These are phyloP conservation scores for Drosophila ficusphila DNA, from an alignment of 1,140 invertebrate genomes.

Conservation along the genomic window DNA sequence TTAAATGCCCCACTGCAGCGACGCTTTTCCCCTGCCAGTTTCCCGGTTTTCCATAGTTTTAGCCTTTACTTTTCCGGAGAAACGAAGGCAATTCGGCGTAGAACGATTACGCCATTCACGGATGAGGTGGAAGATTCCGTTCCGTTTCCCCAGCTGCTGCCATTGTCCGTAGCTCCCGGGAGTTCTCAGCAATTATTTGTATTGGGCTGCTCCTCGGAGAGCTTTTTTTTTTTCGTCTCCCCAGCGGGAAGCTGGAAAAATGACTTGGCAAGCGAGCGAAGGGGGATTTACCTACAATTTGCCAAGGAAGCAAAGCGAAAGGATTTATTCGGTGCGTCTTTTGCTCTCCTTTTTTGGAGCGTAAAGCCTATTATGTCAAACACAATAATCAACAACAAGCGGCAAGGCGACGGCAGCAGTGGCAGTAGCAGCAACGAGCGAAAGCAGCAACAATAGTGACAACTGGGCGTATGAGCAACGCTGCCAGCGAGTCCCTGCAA, in stretches of 20 bases:
- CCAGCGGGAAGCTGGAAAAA: slow-evolving; percentile 17
- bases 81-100: slow-evolving; percentile 46
- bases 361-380: slow-evolving; percentile 83
- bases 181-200: slow-evolving; percentile 75
- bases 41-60: slow-evolving; percentile 27
- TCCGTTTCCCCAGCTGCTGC: slow-evolving; percentile 24
- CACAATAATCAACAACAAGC: slow-evolving; percentile 81
- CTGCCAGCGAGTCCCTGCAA: slow-evolving; percentile 12
- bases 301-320: slow-evolving; percentile 70
- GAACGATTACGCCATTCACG: slow-evolving; percentile 51
- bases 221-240: slow-evolving; percentile 1
- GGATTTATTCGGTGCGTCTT: slow-evolving; percentile 55
- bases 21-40: not conserved
- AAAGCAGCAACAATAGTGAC: slow-evolving; percentile 53
- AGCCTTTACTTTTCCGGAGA: slow-evolving; percentile 13
- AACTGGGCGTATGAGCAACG: slow-evolving; percentile 69
- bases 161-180: slow-evolving; percentile 30
- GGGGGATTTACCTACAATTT: slow-evolving; percentile 79
- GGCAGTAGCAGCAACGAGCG: slow-evolving; percentile 15
- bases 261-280: slow-evolving; percentile 61
- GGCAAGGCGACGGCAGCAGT: slow-evolving; percentile 35
- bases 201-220: slow-evolving; percentile 46
- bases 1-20: not conserved
- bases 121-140: slow-evolving; percentile 30
- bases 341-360: slow-evolving; percentile 70